phyloP scores from a whole-genome alignment of 2,888 invertebrate species.

The Philereme vetulata region DNA sequence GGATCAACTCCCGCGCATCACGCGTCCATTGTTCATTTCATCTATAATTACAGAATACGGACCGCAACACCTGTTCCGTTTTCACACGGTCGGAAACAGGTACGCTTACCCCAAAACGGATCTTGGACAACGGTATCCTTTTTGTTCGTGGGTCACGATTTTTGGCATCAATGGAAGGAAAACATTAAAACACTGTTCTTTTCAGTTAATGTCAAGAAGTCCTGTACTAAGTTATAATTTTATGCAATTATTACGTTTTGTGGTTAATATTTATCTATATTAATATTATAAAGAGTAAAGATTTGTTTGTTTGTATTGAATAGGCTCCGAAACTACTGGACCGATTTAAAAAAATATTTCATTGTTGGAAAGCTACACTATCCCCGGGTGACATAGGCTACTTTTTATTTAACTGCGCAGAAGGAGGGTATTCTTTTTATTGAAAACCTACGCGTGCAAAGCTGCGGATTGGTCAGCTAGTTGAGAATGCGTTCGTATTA shows the following conservation, averaged over 20 bases:
- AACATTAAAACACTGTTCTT: not conserved
- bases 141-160: constrained; percentile 62
- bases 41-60: constrained; percentile 73
- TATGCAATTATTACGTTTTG: not conserved
- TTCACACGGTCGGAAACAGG: constrained; percentile 79
- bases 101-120: constrained; percentile 59
- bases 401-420: too few species aligned
- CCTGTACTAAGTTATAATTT: not conserved
- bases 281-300: too few species aligned
- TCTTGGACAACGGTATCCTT: constrained; percentile 67
- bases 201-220: not conserved
- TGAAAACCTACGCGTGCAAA: too few species aligned
- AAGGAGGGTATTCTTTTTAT: too few species aligned
- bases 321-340: too few species aligned
- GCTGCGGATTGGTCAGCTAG: too few species aligned
- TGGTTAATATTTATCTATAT: not conserved
- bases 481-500: too few species aligned
- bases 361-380: too few species aligned
- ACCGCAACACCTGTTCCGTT: constrained; percentile 77
- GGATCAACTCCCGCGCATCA: constrained; percentile 68
- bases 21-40: constrained; percentile 72
- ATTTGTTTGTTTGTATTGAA: too few species aligned
- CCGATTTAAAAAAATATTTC: too few species aligned
- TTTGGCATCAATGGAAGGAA: constrained; percentile 30
- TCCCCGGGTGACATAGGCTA: too few species aligned